phyloP scores from a whole-genome alignment of 2,797 vertebrate species.

The Apogon talboti region DNA sequence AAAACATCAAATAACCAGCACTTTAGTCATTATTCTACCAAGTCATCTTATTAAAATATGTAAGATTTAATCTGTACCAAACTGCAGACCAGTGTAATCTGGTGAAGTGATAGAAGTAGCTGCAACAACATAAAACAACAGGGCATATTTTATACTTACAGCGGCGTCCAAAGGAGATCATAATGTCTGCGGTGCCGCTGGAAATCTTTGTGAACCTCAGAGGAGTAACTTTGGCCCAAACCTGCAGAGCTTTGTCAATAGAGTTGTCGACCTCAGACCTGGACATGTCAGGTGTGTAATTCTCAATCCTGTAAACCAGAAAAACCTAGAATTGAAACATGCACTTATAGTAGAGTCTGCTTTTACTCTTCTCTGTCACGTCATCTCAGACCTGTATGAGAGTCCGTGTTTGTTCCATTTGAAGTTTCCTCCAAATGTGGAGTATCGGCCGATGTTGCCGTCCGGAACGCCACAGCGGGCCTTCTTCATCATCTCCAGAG shows the following conservation, averaged over 20 bases:
- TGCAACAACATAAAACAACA: too few species aligned
- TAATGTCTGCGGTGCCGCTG: slow-evolving; percentile 90
- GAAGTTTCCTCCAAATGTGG: slow-evolving; percentile 68
- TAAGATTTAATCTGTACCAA: too few species aligned
- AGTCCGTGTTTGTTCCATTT: slow-evolving; percentile 87
- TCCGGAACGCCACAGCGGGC: slow-evolving; percentile 92
- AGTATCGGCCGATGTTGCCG: slow-evolving; percentile 67
- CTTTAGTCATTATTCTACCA: too few species aligned
- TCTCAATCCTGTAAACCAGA: slow-evolving; percentile 85
- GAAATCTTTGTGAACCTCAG: slow-evolving; percentile 86
- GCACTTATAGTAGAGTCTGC: too few species aligned
- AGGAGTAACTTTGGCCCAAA: slow-evolving; percentile 91
- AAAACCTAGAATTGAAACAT: too few species aligned
- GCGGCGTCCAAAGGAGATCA: slow-evolving; percentile 88
- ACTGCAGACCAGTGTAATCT: too few species aligned
- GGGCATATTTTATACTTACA: slow-evolving; percentile 77
- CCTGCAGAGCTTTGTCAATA: slow-evolving; percentile 85
- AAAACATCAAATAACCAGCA: too few species aligned
- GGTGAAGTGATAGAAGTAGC: too few species aligned
- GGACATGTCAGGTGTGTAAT: slow-evolving; percentile 92
- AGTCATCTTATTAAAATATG: too few species aligned
- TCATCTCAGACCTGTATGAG: slow-evolving; percentile 88
- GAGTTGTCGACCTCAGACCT: slow-evolving; percentile 86
- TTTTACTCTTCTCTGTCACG: too few species aligned
- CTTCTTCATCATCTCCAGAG: slow-evolving; percentile 89